phyloP scores from a whole-genome alignment of 2,113 vertebrate species.

The Pimephales promelas region DNA sequence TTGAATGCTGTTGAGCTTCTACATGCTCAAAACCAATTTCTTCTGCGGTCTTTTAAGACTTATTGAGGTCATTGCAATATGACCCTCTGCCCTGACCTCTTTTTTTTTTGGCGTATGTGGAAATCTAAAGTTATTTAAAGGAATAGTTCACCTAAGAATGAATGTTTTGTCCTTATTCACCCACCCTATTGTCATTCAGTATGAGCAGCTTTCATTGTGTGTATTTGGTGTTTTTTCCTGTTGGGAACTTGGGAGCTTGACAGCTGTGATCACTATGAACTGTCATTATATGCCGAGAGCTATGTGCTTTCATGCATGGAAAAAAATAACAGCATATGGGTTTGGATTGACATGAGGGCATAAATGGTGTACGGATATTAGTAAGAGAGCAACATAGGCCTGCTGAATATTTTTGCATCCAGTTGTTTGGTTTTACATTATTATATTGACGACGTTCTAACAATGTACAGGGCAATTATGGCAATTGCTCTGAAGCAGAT shows the following conservation, averaged over 20 bases:
- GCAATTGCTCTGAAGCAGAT: neutral
- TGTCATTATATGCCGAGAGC: neutral
- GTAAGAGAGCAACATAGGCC: neutral
- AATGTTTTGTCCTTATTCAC: neutral
- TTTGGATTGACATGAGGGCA: neutral
- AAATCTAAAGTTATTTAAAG: neutral
- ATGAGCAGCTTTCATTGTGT: neutral
- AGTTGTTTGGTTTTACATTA: neutral
- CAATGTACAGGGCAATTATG: neutral
- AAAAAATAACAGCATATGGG: neutral
- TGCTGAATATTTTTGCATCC: neutral
- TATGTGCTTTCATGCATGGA: neutral
- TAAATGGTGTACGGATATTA: neutral
- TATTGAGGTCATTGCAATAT: slow-evolving; percentile 5
- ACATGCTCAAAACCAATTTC: neutral
- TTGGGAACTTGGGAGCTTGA: neutral
- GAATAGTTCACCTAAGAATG: neutral
- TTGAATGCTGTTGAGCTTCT: neutral
- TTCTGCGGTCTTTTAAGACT: neutral
- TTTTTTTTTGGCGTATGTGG: neutral
- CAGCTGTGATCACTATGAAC: neutral
- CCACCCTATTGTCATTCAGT: neutral
- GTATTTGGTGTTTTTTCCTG: neutral
- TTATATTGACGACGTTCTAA: neutral
- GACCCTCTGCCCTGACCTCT: neutral